These are phyloP conservation scores for Sebastolobus altivelis DNA, from an alignment of 2,797 vertebrate genomes.

Conservation along the genomic window DNA sequence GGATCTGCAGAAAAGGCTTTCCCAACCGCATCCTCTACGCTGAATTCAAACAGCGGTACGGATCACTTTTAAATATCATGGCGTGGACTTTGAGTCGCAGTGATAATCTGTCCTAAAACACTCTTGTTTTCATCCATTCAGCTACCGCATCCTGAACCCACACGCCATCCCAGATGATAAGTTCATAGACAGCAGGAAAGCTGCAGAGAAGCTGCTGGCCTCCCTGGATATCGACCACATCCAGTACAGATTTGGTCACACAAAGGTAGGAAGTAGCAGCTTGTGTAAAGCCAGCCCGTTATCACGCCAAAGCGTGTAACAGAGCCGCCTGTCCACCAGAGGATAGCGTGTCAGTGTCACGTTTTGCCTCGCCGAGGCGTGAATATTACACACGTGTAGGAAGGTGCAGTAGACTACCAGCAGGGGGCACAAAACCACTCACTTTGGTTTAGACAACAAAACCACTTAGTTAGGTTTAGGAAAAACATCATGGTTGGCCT, in stretches of 20 bases:
- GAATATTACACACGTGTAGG: too few relatives aligned
- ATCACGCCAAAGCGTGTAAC: too few relatives aligned
- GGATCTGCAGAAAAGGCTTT: conserved; percentile 95
- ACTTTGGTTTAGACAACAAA: too few relatives aligned
- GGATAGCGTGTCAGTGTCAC: too few relatives aligned
- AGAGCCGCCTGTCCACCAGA: too few relatives aligned
- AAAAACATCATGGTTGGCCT: too few relatives aligned
- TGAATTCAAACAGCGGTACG: conserved; percentile 93
- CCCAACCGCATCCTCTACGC: conserved; percentile 93
- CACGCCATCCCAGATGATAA: conserved; percentile 93
- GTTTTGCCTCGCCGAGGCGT: too few relatives aligned
- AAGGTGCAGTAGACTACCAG: too few relatives aligned
- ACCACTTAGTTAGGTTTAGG: too few relatives aligned
- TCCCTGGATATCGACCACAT: conserved; percentile 90
- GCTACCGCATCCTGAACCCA: conserved; percentile 94
- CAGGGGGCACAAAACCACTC: too few relatives aligned
- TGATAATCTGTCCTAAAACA: background rate
- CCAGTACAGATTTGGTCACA: conserved; percentile 95
- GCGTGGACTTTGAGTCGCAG: background rate
- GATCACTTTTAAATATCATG: background rate
- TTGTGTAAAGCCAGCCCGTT: background rate
- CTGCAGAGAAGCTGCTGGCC: conserved; percentile 91
- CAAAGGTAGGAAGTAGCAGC: conserved; percentile 85
- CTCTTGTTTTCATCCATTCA: conserved; percentile 51
- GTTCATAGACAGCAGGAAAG: conserved; percentile 95